These are phyloP conservation scores for Anagrus nilaparvatae DNA, from an alignment of 1,140 invertebrate genomes.

Conservation along the genomic window DNA sequence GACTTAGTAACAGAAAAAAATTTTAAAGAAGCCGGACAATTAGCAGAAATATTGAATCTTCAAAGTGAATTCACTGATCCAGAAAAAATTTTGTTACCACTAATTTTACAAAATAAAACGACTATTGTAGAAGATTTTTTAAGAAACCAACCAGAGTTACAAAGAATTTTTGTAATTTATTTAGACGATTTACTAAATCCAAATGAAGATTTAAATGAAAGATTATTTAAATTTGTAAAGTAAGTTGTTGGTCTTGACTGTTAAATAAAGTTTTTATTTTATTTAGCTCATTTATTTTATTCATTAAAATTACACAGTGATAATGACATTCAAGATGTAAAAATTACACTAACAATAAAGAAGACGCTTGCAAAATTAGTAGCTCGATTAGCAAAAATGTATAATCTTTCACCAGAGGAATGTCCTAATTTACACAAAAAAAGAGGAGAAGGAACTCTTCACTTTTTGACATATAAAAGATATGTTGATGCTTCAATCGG, in stretches of 20 bases:
- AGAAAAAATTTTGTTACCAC: constrained; percentile 56
- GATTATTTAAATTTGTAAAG: constrained; percentile 36
- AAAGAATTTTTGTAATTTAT: constrained; percentile 47
- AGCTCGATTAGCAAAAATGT: constrained; percentile 48
- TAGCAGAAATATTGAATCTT: constrained; percentile 50
- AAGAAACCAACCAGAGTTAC: constrained; percentile 45
- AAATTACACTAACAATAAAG: constrained; percentile 45
- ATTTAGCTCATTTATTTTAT: no score
- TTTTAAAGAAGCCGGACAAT: constrained; percentile 58
- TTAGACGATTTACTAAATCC: constrained; percentile 50
- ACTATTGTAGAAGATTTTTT: constrained; percentile 59
- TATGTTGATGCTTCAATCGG: constrained; percentile 52
- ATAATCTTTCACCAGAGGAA: constrained; percentile 47
- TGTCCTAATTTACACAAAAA: constrained; percentile 54
- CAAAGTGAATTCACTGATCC: constrained; percentile 51
- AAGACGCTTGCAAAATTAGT: constrained; percentile 54
- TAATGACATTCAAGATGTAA: constrained; percentile 48
- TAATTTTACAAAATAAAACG: constrained; percentile 63
- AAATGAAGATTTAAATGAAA: constrained; percentile 30
- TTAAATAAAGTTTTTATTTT: constrained; percentile 8
- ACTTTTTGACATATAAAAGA: constrained; percentile 53
- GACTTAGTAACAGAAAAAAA: constrained; percentile 43
- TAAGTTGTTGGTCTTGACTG: no score
- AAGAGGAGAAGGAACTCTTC: constrained; percentile 52
- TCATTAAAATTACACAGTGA: constrained; percentile 31